phyloP scores from a whole-genome alignment of 2,888 invertebrate species.

The Rhagophthalmus giganteus region DNA sequence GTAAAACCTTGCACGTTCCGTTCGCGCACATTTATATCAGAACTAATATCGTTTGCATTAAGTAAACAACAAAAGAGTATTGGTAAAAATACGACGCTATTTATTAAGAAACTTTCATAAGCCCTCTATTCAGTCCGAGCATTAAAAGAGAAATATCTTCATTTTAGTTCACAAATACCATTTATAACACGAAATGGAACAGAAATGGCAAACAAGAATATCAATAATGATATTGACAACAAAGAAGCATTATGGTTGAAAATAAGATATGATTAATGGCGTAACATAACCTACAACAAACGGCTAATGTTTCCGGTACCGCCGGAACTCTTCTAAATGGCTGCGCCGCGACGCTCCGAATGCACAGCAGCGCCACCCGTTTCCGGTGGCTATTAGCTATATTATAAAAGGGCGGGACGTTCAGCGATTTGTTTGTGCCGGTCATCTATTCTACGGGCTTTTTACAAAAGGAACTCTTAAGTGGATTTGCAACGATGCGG shows the following conservation, averaged over 20 bases:
- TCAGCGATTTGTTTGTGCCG: constrained; percentile 50
- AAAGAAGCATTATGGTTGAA: constrained; percentile 43
- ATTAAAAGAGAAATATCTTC: constrained; percentile 48
- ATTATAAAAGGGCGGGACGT: constrained; percentile 54
- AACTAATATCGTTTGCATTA: constrained; percentile 4
- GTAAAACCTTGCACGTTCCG: too few species aligned
- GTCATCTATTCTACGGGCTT: constrained; percentile 40
- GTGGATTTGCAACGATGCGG: constrained; percentile 48
- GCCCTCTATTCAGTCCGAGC: constrained; percentile 10
- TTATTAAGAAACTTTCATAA: constrained; percentile 26
- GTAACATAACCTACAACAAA: constrained; percentile 51
- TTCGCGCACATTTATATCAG: too few species aligned
- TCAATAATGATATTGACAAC: constrained; percentile 54
- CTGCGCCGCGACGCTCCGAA: constrained; percentile 42
- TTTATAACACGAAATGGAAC: constrained; percentile 53
- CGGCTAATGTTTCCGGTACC: constrained; percentile 56
- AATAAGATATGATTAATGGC: constrained; percentile 56
- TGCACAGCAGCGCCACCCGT: constrained; percentile 48
- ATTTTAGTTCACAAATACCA: constrained; percentile 52
- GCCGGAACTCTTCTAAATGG: constrained; percentile 55
- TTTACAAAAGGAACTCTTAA: constrained; percentile 40
- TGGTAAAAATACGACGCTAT: constrained; percentile 15
- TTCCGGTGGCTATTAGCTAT: constrained; percentile 54
- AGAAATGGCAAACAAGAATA: constrained; percentile 54
- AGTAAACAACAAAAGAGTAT: constrained; percentile 4